Evolutionary conservation across 2,797 vertebrate species (phyloP), one percentile per base, ranked within the genome.

Genomic region (Luscinia megarhynchos): DNA sequence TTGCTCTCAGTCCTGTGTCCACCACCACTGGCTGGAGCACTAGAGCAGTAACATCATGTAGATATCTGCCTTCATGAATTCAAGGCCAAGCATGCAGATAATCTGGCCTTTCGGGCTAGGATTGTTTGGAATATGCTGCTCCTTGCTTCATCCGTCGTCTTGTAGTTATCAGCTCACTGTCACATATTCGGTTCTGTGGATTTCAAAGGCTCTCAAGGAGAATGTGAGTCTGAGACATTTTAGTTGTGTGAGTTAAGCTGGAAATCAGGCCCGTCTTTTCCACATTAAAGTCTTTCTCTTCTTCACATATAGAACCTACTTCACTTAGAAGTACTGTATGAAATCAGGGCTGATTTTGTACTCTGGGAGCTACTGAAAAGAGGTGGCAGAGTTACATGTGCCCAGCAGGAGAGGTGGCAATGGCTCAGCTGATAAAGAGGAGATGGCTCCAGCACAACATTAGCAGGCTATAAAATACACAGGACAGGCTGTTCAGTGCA

Each of bases 331-430:
- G 4, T 57, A 66, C 41, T 74, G 27, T 41, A 48, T 63, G 70
- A 95, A 87, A 36, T 50, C 24, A 59, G n/a, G 19, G 32, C 40
- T 91, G 27, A 12, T 87, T 82, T 80, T 89, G 8, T 72, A n/a
- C 34, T 64, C 43, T 7, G 23, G 36, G 13, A 88, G 15, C 32
- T 45, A 32, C 34, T 66, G 51, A 63, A 38, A 62, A 55, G 48
- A 79, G 15, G 12, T 68, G 54, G 1, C 10, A 61, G 45, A 77
- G 15, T 54, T 72, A 53, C 24, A 36, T 0, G 0, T 54, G 43
- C 12, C 12, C 3, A 26, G 6, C 5, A 24, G 32, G 4, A 62
- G 11, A 68, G 16, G 8, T 15, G 11, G 16, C 2, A 4, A 59
- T 2, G 2, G 8, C 30, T 90, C 55, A 62, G 62, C 12, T 81